Evolutionary conservation across 2,888 invertebrate genomes (phyloP), one percentile per base, ranked within the genome.

Genomic region (Gibbula magus): DNA sequence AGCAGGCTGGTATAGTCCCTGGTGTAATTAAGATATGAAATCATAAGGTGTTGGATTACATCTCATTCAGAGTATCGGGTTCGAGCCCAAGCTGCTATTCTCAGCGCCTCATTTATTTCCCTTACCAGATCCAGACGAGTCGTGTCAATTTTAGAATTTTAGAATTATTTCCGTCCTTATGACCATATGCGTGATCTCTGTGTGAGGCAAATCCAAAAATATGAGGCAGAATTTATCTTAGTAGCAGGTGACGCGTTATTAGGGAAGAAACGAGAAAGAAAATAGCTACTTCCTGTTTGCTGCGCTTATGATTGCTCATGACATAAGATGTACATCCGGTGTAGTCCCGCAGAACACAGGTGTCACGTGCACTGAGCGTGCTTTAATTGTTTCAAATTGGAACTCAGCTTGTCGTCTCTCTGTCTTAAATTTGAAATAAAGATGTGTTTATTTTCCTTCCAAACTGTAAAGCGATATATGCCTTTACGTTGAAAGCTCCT

Each of bases 261-360:
- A 54, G 29, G 10, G 75, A 45, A 73, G 54, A 75, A 35, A 54
- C 54, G 52, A 54, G 75, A 75, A 75, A 54, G 52, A 75, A 53
- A 75, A 75, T 75, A 53, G 75, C 25, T n/a, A 39, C 39, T 75
- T 75, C 75, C 75, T 75, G 75, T 75, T 53, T 53, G 53, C n/a
- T 18, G 25, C 54, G 75, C 29, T 75, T 75, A 54, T 53, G 74
- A 45, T 39, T 74, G 25, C 51, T 20, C 45, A 74, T 74, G 75
- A 54, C 75, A 54, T 54, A 75, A 75, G 75, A 52, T 54, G 53
- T n/a, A 75, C 54, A 75, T 75, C 75, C 75, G 52, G 75, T 75
- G 74, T 52, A 22, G 75, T 32, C 29, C 18, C 32, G 54, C 35
- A 18, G 29, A 25, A 32, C 53, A 53, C 75, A 75, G 75, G 75